These are phyloP conservation scores for Latrodectus elegans DNA, from an alignment of 2,888 invertebrate genomes.

Conservation along the genomic window DNA sequence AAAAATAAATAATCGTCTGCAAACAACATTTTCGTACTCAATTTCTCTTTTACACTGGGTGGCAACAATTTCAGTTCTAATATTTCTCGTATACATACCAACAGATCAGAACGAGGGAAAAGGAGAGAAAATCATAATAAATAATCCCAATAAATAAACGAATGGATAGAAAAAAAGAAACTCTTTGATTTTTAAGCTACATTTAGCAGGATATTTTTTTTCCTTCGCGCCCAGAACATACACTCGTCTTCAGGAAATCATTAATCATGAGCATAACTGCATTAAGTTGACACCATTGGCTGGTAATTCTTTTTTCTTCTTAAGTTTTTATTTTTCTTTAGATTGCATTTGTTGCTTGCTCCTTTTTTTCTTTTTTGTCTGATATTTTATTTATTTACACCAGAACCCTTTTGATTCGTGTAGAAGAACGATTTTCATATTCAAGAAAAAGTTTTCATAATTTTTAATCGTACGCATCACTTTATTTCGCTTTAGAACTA, in stretches of 20 bases:
- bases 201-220: constrained; percentile 53
- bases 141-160: constrained; percentile 67
- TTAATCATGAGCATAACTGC: constrained; percentile 66
- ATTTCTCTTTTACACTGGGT: background rate
- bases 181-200: constrained; percentile 62
- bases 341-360: constrained; percentile 3
- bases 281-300: constrained; percentile 66
- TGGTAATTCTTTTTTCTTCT: constrained; percentile 60
- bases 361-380: constrained; percentile 14
- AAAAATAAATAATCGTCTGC: background rate
- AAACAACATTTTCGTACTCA: background rate
- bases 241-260: constrained; percentile 56
- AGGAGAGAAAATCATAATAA: constrained; percentile 59
- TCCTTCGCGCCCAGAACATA: constrained; percentile 5
- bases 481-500: too few relatives aligned
- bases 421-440: too few relatives aligned
- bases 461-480: too few relatives aligned
- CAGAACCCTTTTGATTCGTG: too few relatives aligned
- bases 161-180: constrained; percentile 29
- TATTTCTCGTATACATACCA: background rate
- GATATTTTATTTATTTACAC: too few relatives aligned
- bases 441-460: too few relatives aligned
- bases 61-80: constrained; percentile 1
- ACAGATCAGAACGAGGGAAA: background rate
- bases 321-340: constrained; percentile 16